Conservation (phyloP, 2,888 invertebrate genomes). For the Julus scanicus region DNA sequence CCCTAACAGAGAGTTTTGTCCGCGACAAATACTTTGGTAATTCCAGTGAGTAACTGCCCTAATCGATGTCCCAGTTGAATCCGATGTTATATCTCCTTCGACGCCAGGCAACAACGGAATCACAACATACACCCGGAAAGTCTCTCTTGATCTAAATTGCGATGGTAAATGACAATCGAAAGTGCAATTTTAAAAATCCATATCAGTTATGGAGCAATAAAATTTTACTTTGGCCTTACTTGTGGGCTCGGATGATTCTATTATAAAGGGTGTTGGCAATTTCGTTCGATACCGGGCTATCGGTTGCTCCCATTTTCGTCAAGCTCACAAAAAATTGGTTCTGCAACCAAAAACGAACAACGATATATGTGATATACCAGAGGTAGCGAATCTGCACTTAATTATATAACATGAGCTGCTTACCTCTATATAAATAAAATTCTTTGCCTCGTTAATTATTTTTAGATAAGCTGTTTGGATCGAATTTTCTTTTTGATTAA, state of each 20-base stretch:
- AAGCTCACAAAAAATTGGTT: conserved; percentile 96
- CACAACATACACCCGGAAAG: conserved; percentile 91
- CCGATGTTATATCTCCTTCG: conserved; percentile 94
- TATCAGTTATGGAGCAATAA: not conserved
- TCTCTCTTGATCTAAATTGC: conserved; percentile 74
- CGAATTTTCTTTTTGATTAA: conserved; percentile 86
- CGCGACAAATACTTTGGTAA: conserved; percentile 91
- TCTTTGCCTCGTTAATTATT: conserved; percentile 88
- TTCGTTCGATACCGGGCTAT: conserved; percentile 78
- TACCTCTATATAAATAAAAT: conserved; percentile 93
- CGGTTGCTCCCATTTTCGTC: conserved; percentile 70
- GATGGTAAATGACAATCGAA: conserved; percentile 50
- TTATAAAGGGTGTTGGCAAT: conserved; percentile 88
- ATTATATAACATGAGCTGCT: not conserved
- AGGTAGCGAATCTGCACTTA: not conserved
- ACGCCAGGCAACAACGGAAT: conserved; percentile 95
- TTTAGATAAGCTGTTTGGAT: conserved; percentile 96
- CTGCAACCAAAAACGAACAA: conserved; percentile 61
- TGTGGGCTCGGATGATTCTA: conserved; percentile 84
- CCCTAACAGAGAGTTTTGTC: conserved; percentile 84
- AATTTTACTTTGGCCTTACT: conserved; percentile 66
- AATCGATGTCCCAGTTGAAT: conserved; percentile 84
- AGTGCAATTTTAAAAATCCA: not conserved
- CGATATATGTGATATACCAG: not conserved
- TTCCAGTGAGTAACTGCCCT: conserved; percentile 98